phyloP scores from a whole-genome alignment of 2,888 invertebrate species.

The Meteorus cinctellus region DNA sequence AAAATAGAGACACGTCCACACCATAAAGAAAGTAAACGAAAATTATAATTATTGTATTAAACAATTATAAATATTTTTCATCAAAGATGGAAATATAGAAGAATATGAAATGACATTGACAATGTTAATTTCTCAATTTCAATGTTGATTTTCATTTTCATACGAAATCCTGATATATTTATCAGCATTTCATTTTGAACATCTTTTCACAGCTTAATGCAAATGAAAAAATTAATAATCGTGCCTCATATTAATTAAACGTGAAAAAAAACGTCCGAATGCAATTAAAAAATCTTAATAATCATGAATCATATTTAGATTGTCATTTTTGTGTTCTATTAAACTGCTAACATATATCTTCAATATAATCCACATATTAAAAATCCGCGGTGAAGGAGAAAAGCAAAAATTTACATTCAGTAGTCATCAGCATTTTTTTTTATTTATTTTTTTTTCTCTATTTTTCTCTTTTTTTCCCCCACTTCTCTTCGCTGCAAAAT shows the following conservation, averaged over 20 bases:
- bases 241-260: background rate
- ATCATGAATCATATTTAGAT: background rate
- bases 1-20: background rate
- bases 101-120: no score
- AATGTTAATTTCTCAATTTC: no score
- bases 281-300: background rate
- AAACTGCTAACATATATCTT: background rate
- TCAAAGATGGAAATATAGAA: background rate
- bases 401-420: conserved; percentile 22
- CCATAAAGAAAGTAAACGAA: background rate
- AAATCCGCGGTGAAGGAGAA: background rate
- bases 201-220: background rate
- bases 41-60: background rate
- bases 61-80: background rate
- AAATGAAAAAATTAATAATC: background rate
- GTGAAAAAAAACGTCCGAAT: background rate
- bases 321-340: background rate
- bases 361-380: conserved; percentile 8
- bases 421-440: conserved; percentile 37
- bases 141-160: no score
- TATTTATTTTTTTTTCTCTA: conserved; percentile 39
- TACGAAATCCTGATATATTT: background rate
- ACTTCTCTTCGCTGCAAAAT: conserved; percentile 55
- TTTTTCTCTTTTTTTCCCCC: conserved; percentile 62
- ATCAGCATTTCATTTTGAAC: background rate